A percentile compares a stretch with the other conserved stretches of the same genome.
These are phyloP conservation scores for Hypotaenidia okinawae DNA, from an alignment of 2,797 vertebrate genomes.

Conservation along the genomic window DNA sequence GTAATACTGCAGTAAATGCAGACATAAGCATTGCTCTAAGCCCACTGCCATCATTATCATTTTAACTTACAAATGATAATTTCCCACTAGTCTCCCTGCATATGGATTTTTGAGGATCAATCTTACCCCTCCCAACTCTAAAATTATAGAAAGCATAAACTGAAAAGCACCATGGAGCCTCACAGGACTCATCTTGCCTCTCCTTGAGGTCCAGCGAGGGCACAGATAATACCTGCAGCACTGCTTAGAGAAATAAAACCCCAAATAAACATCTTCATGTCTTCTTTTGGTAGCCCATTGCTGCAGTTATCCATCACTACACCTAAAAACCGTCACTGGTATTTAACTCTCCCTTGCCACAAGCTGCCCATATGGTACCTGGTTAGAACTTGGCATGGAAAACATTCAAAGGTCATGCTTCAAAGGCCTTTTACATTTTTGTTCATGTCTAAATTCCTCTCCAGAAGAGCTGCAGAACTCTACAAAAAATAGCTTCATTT, in stretches of 20 bases:
- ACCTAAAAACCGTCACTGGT: background rate
- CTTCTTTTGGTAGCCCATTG: background rate
- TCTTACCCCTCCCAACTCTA: background rate
- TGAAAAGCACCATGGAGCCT: background rate
- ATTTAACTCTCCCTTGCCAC: background rate
- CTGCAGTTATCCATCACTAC: background rate
- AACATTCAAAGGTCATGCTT: background rate
- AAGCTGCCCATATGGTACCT: background rate
- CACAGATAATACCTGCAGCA: background rate
- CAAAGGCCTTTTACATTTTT: background rate
- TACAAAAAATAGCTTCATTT: background rate
- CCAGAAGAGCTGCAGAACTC: background rate
- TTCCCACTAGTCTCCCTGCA: background rate
- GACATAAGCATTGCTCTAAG: background rate
- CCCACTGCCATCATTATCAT: background rate
- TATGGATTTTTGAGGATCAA: background rate
- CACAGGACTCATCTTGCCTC: fast-evolving
- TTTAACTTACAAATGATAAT: background rate
- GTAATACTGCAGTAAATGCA: background rate
- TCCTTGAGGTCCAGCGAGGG: background rate
- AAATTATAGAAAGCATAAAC: background rate
- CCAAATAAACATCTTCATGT: background rate
- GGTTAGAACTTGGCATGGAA: background rate
- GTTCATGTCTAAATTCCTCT: background rate
- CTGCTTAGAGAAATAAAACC: background rate